phyloP scores from a whole-genome alignment of 1,140 invertebrate genomes.

The Plutomurus gul region DNA sequence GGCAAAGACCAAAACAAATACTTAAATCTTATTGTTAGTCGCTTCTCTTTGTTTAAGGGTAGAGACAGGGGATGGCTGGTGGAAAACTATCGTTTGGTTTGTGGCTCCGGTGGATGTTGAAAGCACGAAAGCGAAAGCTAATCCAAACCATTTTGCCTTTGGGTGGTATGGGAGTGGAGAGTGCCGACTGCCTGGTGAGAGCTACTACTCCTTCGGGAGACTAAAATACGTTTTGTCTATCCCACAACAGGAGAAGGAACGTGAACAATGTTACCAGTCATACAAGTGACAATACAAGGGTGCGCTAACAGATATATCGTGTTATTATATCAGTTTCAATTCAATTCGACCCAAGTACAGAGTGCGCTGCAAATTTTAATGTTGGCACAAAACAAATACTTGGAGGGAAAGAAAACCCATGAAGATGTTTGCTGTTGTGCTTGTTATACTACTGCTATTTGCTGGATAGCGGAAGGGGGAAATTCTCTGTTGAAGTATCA shows the following conservation, averaged over 20 bases:
- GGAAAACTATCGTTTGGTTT: too few relatives aligned
- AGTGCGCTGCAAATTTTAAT: background rate
- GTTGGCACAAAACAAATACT: slow-evolving; percentile 1
- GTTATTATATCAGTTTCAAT: background rate
- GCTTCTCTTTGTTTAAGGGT: background rate
- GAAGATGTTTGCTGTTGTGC: background rate
- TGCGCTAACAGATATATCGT: background rate
- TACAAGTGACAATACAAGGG: background rate
- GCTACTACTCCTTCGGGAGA: too few relatives aligned
- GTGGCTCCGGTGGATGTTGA: background rate
- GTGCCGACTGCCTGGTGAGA: too few relatives aligned
- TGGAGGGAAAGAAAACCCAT: background rate
- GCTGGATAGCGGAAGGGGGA: too few relatives aligned
- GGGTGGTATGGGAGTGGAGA: background rate
- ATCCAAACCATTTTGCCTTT: background rate
- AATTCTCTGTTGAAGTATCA: too few relatives aligned
- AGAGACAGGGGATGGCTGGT: too few relatives aligned
- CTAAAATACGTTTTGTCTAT: background rate
- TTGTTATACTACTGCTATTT: too few relatives aligned
- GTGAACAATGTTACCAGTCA: background rate
- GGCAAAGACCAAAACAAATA: background rate
- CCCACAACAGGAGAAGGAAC: background rate
- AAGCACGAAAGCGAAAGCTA: background rate
- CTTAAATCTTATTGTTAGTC: background rate
- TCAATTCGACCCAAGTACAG: background rate